Percentiles rank a stretch among this genome's conserved stretches.
Evolutionary conservation across 2,888 invertebrate species (phyloP).

Genomic region (Boloria euphrosyne): DNA sequence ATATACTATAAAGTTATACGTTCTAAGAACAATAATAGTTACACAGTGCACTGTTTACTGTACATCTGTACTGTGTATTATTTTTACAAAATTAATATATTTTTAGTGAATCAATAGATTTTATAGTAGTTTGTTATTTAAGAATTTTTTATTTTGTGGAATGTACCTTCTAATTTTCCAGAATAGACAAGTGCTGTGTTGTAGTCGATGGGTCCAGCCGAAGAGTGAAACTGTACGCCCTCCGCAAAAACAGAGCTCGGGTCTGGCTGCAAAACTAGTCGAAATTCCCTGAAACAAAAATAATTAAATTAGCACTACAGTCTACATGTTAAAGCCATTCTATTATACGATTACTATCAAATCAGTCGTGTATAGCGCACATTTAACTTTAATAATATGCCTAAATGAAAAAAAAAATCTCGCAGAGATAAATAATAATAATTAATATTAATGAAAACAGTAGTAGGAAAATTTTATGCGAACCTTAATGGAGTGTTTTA

Average conservation of each 20-base stretch:
- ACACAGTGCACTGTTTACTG: no score
- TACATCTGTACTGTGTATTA: no score
- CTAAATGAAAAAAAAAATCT: no score
- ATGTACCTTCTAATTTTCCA: constrained; percentile 89
- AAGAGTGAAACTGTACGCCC: constrained; percentile 89
- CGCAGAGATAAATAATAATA: no score
- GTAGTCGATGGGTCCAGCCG: constrained; percentile 85
- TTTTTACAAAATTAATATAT: neutral
- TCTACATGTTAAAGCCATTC: neutral
- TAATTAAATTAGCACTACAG: neutral
- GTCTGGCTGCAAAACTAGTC: constrained; percentile 88
- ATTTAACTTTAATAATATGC: no score
- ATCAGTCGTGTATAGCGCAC: no score
- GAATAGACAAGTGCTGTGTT: constrained; percentile 88
- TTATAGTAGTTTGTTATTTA: no score
- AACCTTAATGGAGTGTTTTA: no score
- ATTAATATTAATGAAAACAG: no score
- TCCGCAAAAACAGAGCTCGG: constrained; percentile 87
- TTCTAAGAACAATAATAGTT: no score
- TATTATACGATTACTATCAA: no score
- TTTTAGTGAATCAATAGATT: neutral
- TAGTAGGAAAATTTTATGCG: no score
- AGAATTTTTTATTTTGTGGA: neutral
- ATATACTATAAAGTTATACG: neutral
- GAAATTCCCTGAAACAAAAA: constrained; percentile 86